phyloP scores from a whole-genome alignment of 2,797 vertebrate genomes.

The Brachymystax lenok region DNA sequence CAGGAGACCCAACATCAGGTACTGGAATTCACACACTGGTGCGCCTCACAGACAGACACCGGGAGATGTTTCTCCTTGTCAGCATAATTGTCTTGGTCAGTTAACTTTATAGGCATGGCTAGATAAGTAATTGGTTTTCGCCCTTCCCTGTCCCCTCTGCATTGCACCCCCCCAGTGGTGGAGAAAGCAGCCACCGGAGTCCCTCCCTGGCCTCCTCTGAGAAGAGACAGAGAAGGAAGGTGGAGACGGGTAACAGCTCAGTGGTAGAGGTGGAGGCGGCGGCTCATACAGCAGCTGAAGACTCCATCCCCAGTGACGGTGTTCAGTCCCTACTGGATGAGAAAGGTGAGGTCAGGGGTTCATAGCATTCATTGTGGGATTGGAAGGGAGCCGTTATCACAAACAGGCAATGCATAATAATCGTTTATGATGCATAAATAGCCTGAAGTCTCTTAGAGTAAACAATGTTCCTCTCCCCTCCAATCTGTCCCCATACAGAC shows the following conservation, averaged over 20 bases:
- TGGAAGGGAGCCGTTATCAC: no score
- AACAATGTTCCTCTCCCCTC: neutral
- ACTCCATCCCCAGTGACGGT: conserved; percentile 82
- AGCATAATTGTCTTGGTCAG: no score
- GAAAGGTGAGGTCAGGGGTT: conserved; percentile 78
- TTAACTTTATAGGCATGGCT: neutral
- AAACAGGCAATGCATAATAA: no score
- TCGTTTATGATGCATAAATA: no score
- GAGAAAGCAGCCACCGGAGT: conserved; percentile 78
- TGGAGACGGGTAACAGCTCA: conserved; percentile 74
- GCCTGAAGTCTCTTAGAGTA: neutral
- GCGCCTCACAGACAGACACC: neutral
- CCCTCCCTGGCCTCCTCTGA: conserved; percentile 65
- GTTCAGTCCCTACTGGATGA: conserved; percentile 81
- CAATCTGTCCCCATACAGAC: conserved; percentile 65
- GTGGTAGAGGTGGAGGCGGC: conserved; percentile 87
- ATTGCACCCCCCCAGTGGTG: conserved; percentile 66
- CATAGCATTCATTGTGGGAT: no score
- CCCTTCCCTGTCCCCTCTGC: conserved; percentile 35
- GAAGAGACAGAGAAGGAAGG: conserved; percentile 63
- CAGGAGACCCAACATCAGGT: conserved; percentile 83
- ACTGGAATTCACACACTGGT: conserved; percentile 8
- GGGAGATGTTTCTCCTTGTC: neutral
- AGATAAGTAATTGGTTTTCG: neutral
- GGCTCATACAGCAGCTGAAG: conserved; percentile 74